These are phyloP conservation scores for Atrichornis clamosus DNA, from an alignment of 2,113 vertebrate genomes.

Conservation along the genomic window DNA sequence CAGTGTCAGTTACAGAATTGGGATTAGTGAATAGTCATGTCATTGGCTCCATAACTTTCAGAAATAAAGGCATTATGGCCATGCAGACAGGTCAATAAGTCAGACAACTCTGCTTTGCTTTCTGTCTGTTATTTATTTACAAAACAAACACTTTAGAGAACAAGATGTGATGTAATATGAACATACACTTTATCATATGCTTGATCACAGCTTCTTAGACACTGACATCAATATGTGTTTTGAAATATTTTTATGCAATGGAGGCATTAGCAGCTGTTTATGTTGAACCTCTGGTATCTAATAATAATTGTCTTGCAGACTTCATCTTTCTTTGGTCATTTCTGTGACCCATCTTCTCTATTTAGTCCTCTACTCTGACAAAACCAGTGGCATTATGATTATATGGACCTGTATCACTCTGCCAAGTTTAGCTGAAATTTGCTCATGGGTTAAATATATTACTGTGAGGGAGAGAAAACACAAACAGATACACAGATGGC, in stretches of 20 bases:
- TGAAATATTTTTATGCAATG: background rate
- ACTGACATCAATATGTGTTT: background rate
- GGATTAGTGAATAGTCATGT: background rate
- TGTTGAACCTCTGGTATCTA: background rate
- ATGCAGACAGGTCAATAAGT: background rate
- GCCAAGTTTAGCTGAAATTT: background rate
- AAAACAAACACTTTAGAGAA: background rate
- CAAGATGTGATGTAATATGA: background rate
- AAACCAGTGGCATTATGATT: background rate
- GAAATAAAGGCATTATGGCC: background rate
- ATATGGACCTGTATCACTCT: background rate
- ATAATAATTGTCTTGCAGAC: background rate
- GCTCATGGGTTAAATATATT: background rate
- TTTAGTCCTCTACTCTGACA: background rate
- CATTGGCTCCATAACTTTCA: background rate
- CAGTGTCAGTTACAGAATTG: background rate
- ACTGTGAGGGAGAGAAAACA: background rate
- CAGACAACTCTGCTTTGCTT: background rate
- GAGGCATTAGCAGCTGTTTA: background rate
- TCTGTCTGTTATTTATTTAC: background rate
- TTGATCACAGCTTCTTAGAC: background rate
- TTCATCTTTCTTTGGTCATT: background rate
- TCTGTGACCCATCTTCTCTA: background rate
- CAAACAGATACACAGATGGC: background rate
- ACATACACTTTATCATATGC: background rate